Evolutionary conservation across 2,113 vertebrate species (phyloP).

Genomic region (Hypomesus transpacificus): DNA sequence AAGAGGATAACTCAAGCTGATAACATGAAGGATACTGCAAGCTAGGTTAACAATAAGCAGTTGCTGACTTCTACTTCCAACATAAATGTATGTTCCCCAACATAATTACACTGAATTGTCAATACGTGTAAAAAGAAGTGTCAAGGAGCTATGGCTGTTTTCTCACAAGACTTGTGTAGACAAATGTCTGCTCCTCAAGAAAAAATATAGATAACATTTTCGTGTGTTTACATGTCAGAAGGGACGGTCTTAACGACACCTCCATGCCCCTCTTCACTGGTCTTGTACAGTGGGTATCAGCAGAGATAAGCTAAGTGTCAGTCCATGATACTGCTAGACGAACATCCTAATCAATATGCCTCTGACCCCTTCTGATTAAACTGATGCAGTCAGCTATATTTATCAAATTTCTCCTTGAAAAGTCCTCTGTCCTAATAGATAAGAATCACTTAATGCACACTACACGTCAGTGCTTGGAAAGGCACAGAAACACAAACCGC

Average conservation of each 20-base stretch:
- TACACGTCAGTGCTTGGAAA: neutral
- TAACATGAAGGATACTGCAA: too few species aligned
- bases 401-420: neutral
- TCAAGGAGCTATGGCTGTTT: too few species aligned
- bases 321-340: neutral
- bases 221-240: neutral
- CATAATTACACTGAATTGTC: too few species aligned
- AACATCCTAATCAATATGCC: constrained; percentile 15
- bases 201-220: too few species aligned
- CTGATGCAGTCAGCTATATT: constrained; percentile 10
- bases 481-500: too few species aligned
- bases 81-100: too few species aligned
- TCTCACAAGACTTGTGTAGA: too few species aligned
- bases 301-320: neutral
- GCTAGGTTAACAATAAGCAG: too few species aligned
- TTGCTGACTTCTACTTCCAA: too few species aligned
- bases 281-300: neutral
- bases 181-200: too few species aligned
- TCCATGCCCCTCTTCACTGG: neutral
- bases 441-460: neutral
- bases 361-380: constrained; percentile 8
- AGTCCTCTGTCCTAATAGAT: neutral
- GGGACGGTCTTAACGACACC: neutral
- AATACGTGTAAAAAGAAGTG: too few species aligned
- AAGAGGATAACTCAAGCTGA: too few species aligned